phyloP scores from a whole-genome alignment of 2,888 invertebrate genomes.

The Xanthia togata region DNA sequence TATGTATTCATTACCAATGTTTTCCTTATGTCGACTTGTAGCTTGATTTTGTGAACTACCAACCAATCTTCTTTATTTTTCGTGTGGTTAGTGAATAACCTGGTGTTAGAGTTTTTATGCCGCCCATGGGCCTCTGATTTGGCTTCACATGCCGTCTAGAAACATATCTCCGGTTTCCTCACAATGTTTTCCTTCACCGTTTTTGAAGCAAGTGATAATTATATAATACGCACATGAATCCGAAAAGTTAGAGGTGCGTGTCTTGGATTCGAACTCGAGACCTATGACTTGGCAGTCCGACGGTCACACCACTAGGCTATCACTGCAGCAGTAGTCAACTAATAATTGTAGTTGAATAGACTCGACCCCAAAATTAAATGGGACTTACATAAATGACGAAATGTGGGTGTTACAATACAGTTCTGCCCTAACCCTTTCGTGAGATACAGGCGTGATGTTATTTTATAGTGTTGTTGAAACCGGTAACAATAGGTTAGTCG shows the following conservation, averaged over 20 bases:
- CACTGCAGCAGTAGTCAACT: background rate
- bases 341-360: background rate
- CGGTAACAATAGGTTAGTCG: conserved; percentile 38
- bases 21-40: background rate
- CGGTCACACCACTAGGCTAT: too few relatives aligned
- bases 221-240: too few relatives aligned
- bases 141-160: too few relatives aligned
- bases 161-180: too few relatives aligned
- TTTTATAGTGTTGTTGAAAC: conserved; percentile 10
- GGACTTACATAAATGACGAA: background rate
- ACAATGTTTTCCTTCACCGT: too few relatives aligned
- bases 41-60: background rate
- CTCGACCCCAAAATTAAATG: background rate
- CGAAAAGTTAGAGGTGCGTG: too few relatives aligned
- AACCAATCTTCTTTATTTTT: background rate
- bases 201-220: too few relatives aligned
- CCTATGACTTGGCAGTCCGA: too few relatives aligned
- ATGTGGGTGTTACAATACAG: background rate
- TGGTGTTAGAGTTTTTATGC: too few relatives aligned
- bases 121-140: too few relatives aligned
- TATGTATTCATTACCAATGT: background rate
- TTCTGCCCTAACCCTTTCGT: background rate
- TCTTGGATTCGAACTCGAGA: too few relatives aligned
- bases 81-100: too few relatives aligned
- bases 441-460: background rate